phyloP scores from a whole-genome alignment of 1,140 invertebrate genomes.

The Meteorus sp. region DNA sequence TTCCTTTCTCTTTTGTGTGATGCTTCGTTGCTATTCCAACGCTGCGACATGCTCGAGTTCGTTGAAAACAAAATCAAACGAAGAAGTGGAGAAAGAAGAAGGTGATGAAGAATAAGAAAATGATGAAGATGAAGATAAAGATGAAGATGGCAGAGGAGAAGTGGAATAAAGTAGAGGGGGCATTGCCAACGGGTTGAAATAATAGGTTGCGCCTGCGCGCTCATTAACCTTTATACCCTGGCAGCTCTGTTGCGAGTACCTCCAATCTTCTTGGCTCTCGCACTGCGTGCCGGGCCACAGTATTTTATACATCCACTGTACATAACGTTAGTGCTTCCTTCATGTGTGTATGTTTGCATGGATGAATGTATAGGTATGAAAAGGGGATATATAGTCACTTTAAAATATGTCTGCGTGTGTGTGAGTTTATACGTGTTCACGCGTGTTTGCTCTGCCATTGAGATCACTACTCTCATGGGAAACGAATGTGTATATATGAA shows the following conservation, averaged over 20 bases:
- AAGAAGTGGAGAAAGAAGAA: neutral
- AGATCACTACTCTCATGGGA: constrained; percentile 23
- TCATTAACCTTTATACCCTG: constrained; percentile 61
- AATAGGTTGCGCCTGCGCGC: constrained; percentile 59
- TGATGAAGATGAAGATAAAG: constrained; percentile 11
- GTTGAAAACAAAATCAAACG: too few species aligned
- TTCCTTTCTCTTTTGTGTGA: constrained; percentile 7
- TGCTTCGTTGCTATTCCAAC: constrained; percentile 7
- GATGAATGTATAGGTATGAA: neutral
- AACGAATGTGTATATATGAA: constrained; percentile 4
- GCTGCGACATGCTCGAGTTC: constrained; percentile 11
- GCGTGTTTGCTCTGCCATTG: constrained; percentile 31
- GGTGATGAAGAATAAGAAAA: constrained; percentile 8
- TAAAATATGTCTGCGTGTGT: constrained; percentile 26
- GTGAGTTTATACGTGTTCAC: constrained; percentile 19
- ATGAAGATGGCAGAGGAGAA: constrained; percentile 7
- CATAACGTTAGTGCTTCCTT: neutral
- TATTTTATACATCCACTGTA: neutral
- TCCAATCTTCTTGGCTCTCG: constrained; percentile 48
- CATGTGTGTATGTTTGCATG: too few species aligned
- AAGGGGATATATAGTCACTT: constrained; percentile 13
- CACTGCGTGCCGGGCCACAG: constrained; percentile 30
- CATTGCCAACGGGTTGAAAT: constrained; percentile 51
- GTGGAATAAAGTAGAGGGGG: too few species aligned
- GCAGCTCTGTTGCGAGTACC: constrained; percentile 46